These are phyloP conservation scores for Philopotamus ludificatus DNA, from an alignment of 1,140 invertebrate genomes.

Conservation along the genomic window DNA sequence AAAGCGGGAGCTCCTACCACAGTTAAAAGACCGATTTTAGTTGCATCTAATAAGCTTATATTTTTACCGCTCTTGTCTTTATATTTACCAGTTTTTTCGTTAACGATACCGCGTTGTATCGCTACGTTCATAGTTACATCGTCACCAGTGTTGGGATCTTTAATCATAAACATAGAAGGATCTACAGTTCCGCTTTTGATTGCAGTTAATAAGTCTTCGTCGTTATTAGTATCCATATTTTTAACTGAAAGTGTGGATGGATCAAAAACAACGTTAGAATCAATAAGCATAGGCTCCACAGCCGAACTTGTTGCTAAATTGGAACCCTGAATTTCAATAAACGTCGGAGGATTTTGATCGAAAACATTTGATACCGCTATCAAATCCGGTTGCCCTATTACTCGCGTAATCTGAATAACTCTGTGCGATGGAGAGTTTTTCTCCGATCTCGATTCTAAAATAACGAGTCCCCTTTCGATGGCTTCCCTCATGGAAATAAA, in stretches of 20 bases:
- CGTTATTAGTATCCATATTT: conserved; percentile 67
- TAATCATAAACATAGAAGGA: conserved; percentile 68
- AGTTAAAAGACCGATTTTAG: conserved; percentile 69
- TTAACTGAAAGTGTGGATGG: conserved; percentile 71
- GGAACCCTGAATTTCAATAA: conserved; percentile 50
- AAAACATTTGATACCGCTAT: conserved; percentile 62
- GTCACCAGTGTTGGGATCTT: conserved; percentile 71
- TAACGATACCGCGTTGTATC: conserved; percentile 70
- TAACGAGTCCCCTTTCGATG: conserved; percentile 66
- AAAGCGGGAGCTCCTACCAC: conserved; percentile 71
- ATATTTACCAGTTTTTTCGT: conserved; percentile 71
- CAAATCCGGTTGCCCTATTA: conserved; percentile 64
- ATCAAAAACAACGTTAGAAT: conserved; percentile 71
- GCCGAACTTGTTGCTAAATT: conserved; percentile 54
- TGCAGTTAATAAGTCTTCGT: conserved; percentile 68
- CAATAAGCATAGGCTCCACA: conserved; percentile 67
- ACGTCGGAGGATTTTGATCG: conserved; percentile 46
- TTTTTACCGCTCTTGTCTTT: conserved; percentile 63
- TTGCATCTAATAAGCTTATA: conserved; percentile 71
- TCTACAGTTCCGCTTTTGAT: conserved; percentile 67
- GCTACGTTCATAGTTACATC: conserved; percentile 75
- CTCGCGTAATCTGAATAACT: conserved; percentile 63
- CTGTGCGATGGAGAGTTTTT: conserved; percentile 55
- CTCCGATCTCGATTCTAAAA: conserved; percentile 58
- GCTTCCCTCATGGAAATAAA: conserved; percentile 77